Percentiles rank a stretch among this genome's conserved stretches.
These are phyloP conservation scores for Noctua pronuba DNA, from an alignment of 2,888 invertebrate genomes.

Conservation along the genomic window DNA sequence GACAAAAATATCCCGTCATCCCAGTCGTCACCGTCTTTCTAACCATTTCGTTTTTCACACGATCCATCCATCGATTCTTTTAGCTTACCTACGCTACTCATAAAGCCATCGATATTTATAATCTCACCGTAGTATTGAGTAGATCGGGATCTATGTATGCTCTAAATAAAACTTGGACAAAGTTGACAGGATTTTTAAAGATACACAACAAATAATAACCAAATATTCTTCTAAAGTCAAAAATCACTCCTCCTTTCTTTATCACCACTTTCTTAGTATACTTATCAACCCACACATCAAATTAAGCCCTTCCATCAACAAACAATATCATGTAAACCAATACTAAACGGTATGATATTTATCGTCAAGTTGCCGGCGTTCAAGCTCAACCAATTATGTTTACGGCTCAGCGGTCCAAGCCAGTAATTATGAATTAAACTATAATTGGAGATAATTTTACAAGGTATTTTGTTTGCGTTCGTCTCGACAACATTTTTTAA, in stretches of 20 bases:
- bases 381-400: constrained; percentile 77
- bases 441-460: constrained; percentile 79
- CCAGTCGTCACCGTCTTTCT: too few species aligned
- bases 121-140: too few species aligned
- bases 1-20: too few species aligned
- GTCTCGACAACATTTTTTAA: constrained; percentile 66
- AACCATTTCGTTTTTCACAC: too few species aligned
- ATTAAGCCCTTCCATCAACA: constrained; percentile 46
- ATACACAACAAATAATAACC: too few species aligned
- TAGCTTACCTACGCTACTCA: too few species aligned
- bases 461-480: constrained; percentile 59
- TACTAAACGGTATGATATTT: constrained; percentile 64
- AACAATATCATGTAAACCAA: constrained; percentile 64
- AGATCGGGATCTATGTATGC: too few species aligned
- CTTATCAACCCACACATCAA: constrained; percentile 44
- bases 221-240: too few species aligned
- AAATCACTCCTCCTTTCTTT: background rate
- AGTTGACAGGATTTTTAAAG: too few species aligned
- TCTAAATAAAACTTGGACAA: too few species aligned
- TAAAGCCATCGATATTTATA: too few species aligned
- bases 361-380: constrained; percentile 57
- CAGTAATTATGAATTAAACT: constrained; percentile 81
- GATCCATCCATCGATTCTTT: too few species aligned
- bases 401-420: constrained; percentile 67
- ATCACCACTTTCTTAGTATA: constrained; percentile 8